Conservation (phyloP, 2,113 vertebrate genomes). For the Calyptommatus sinebrachiatus region DNA sequence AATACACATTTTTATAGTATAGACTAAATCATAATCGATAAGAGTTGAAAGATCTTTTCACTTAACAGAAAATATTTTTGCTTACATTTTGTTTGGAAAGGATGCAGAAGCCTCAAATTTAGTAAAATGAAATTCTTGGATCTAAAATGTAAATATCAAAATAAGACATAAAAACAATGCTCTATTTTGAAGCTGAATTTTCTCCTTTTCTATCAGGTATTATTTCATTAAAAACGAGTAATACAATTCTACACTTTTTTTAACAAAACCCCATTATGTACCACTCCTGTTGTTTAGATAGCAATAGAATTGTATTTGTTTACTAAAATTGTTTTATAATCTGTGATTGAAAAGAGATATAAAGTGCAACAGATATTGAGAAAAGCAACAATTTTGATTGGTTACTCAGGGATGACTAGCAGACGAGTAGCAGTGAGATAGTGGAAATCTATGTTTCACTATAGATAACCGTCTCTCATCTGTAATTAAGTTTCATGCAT, state of each 20-base stretch:
- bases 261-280: not conserved
- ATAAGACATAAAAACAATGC: not conserved
- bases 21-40: not conserved
- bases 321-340: not conserved
- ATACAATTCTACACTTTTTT: no score
- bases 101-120: conserved; percentile 15
- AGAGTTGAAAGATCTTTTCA: not conserved
- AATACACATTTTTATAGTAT: not conserved
- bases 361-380: not conserved
- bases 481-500: no score
- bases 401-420: no score
- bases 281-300: not conserved
- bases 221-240: not conserved
- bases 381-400: not conserved
- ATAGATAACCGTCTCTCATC: no score
- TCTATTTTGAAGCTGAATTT: not conserved
- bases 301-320: not conserved
- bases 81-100: conserved; percentile 48
- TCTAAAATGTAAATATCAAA: conserved; percentile 45
- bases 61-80: not conserved
- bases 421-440: no score
- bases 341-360: not conserved
- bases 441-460: no score
- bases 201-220: not conserved
- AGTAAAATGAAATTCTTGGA: conserved; percentile 29